Evolutionary conservation across 2,888 invertebrate genomes (phyloP).

Genomic region (Himalopsyche japonica): DNA sequence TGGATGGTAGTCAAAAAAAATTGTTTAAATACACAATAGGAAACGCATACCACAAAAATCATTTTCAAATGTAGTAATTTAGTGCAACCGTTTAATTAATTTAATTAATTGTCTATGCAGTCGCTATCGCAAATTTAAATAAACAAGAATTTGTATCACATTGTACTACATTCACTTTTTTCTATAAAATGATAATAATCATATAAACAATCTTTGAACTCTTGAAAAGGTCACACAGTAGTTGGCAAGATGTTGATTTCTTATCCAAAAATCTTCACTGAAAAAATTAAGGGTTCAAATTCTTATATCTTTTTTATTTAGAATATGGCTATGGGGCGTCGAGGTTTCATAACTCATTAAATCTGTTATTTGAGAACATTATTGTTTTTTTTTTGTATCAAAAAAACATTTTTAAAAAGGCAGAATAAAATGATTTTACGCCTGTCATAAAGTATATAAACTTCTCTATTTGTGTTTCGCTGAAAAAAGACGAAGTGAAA

Average conservation of each 20-base stretch:
- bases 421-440: not conserved
- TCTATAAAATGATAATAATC: too few species aligned
- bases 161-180: too few species aligned
- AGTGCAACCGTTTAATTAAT: too few species aligned
- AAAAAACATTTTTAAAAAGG: not conserved
- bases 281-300: not conserved
- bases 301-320: not conserved
- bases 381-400: not conserved
- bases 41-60: too few species aligned
- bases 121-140: too few species aligned
- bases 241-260: not conserved
- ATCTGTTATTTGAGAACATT: not conserved
- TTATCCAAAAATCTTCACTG: not conserved
- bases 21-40: too few species aligned
- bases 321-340: not conserved
- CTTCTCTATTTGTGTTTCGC: not conserved
- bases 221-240: not conserved
- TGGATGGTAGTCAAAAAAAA: too few species aligned
- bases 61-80: too few species aligned
- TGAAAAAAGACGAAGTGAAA: not conserved
- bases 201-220: not conserved
- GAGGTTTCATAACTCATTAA: conserved; percentile 1
- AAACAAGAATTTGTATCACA: too few species aligned
- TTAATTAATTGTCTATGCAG: too few species aligned
- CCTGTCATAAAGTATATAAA: not conserved